Base-by-base conservation (phyloP, 2,797 vertebrate genomes). In the Adelosebastes latens region DNA sequence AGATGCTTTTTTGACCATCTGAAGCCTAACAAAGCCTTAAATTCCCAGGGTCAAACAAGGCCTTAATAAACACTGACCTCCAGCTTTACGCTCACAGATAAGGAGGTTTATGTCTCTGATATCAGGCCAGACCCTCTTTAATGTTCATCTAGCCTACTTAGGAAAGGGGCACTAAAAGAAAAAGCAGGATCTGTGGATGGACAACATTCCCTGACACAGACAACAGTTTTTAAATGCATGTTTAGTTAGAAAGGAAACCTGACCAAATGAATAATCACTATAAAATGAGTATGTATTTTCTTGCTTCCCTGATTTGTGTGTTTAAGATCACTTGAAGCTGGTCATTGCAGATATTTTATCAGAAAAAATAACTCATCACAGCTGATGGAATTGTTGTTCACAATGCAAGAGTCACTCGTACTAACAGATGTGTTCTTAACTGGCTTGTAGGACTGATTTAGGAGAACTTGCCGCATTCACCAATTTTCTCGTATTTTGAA, bases 1-100 rank as follows among this genome's bases (percentile, higher is more conserved):
- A 52, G 24, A 72, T 42, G 25, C n/a, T 34, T 62, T 52, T 61
- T 32, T 1, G 4, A 24, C 55, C 29, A 36, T 55, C 59, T 49
- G 5, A 64, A 34, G 24, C 39, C 20, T 25, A 52, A 53, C 12
- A 8, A 67, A 9, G 7, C 46, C 20, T 60, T 58, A 9, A 68
- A 80, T 14, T 34, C 14, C 18, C 42, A 73, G 56, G 46, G 56
- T 72, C 72, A 75, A 66, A 72, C 31, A 62, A 62, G 46, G 20
- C 65, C 24, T 55, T 65, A 42, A 85, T 70, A 68, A 83, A 62
- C 25, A 27, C 34, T 80, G 82, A 84, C 79, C 79, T 84, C 8
- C 36, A 25, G 34, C 56, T 65, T 80, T 42, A 74, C 9, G 0
- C 12, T 56, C 32, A 59, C 42, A 76, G 84, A 85, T 89, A 82